Evolutionary conservation across 2,888 invertebrate species (phyloP).

Genomic region (Calameuta filiformis): DNA sequence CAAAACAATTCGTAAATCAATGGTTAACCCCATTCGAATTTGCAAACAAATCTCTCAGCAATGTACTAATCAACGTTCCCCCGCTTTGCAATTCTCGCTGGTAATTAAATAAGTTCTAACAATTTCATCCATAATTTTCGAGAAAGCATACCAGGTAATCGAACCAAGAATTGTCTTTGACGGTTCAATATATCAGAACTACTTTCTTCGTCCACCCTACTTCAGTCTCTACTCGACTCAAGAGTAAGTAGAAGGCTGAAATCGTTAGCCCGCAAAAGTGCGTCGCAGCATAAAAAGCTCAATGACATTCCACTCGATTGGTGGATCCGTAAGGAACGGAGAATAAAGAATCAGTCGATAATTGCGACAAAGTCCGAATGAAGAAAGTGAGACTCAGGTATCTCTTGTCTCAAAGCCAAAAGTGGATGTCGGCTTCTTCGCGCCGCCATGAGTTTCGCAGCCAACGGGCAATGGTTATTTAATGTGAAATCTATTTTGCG

Average conservation of each 20-base stretch:
- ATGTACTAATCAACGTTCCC: not conserved
- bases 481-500: slow-evolving; percentile 59
- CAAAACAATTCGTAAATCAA: not conserved
- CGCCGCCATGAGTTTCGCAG: not conserved
- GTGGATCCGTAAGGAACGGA: not conserved
- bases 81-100: not conserved
- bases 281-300: not conserved
- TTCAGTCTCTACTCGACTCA: not conserved
- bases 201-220: not conserved
- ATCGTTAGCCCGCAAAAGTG: not conserved
- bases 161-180: not conserved
- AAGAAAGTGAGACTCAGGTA: not conserved
- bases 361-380: not conserved
- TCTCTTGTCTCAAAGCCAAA: not conserved
- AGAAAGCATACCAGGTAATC: not conserved
- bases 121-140: not conserved
- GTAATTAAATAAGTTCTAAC: not conserved
- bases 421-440: not conserved
- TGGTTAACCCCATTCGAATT: not conserved
- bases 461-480: slow-evolving; percentile 52
- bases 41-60: not conserved
- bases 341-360: not conserved
- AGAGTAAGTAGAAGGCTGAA: not conserved
- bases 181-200: not conserved
- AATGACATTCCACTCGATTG: not conserved